Evolutionary conservation across 2,888 invertebrate species (phyloP).

Genomic region (Drosophila trichaetosa): DNA sequence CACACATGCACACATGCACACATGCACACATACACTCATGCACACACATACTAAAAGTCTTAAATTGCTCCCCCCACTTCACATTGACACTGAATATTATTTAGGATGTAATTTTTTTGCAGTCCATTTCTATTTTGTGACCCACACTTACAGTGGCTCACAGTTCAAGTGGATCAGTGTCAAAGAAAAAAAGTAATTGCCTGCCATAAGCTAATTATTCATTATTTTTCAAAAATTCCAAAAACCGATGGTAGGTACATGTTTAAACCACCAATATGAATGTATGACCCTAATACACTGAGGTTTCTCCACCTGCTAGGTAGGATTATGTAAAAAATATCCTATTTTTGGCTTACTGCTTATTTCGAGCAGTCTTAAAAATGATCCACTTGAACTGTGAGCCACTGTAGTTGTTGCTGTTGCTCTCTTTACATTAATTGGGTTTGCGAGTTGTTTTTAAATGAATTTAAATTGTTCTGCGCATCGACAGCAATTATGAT

Average conservation of each 20-base stretch:
- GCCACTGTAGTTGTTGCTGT: constrained; percentile 13
- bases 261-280: no score
- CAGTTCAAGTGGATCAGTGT: no score
- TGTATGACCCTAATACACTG: no score
- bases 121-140: constrained; percentile 4
- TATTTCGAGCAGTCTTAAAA: no score
- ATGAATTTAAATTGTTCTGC: constrained; percentile 75
- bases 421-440: constrained; percentile 58
- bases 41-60: neutral
- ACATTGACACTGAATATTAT: constrained; percentile 71
- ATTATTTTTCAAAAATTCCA: no score
- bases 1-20: neutral
- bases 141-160: constrained; percentile 4
- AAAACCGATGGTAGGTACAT: no score
- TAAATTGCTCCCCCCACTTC: constrained; percentile 5
- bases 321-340: no score
- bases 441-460: constrained; percentile 61
- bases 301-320: no score
- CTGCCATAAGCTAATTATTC: no score
- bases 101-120: constrained; percentile 42
- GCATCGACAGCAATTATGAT: constrained; percentile 49
- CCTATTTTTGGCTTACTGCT: no score
- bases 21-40: neutral
- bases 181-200: no score
- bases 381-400: no score